phyloP scores from a whole-genome alignment of 2,888 invertebrate species.

The Nineta flava region DNA sequence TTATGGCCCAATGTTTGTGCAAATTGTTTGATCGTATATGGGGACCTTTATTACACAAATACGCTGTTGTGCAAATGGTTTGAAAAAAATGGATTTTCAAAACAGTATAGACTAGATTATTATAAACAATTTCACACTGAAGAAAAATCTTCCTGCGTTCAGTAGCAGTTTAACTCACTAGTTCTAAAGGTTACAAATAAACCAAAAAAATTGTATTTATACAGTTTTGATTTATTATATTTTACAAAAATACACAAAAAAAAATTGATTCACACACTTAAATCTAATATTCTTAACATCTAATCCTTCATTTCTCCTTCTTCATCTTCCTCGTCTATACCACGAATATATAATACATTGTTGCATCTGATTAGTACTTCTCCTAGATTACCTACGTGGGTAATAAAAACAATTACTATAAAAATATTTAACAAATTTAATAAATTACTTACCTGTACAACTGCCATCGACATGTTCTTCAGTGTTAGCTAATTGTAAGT shows the following conservation, averaged over 20 bases:
- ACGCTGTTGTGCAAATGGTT: too few species aligned
- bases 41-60: too few species aligned
- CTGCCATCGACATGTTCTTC: conserved; percentile 93
- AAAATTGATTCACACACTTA: background rate
- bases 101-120: too few species aligned
- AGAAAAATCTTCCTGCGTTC: too few species aligned
- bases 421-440: conserved; percentile 1
- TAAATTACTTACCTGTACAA: conserved; percentile 50
- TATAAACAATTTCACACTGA: too few species aligned
- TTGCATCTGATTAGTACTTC: conserved; percentile 96
- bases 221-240: too few species aligned
- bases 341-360: conserved; percentile 88
- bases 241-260: background rate
- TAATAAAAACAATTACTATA: conserved; percentile 11
- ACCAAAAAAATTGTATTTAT: too few species aligned
- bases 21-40: too few species aligned
- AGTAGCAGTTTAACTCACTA: too few species aligned
- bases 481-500: conserved; percentile 91
- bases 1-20: too few species aligned
- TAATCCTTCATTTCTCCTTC: conserved; percentile 91
- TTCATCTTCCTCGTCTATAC: conserved; percentile 92
- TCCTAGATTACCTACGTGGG: conserved; percentile 63
- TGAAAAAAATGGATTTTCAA: too few species aligned
- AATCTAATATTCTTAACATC: conserved; percentile 3
- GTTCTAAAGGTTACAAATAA: too few species aligned